Evolutionary conservation across 2,113 vertebrate species (phyloP), one percentile per base, ranked within the genome.

Genomic region (Recurvirostra avosetta): DNA sequence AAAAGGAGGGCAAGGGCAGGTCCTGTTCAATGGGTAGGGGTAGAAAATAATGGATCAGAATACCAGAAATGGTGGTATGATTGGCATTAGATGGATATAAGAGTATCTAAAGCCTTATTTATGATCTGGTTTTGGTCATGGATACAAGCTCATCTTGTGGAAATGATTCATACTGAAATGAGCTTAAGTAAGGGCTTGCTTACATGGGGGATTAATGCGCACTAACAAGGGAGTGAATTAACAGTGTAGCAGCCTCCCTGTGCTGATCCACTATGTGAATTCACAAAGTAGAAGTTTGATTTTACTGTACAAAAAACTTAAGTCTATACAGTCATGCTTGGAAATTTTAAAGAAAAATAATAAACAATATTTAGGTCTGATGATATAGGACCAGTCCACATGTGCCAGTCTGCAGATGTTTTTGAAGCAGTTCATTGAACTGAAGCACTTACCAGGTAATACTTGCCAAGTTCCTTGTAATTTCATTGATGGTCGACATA

Each of bases 151-250:
- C 49, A 88, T 90, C 73, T 63, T 87, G 66, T 75, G 53, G 86
- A 94, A 86, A 67, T 56, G 4, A 96, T 77, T 90, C 90, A 59
- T 34, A 59, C 15, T 50, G 19, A 94, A 93, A 95, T 93, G 53
- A 96, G 87, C 91, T 96, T 96, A 91, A 89, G 34, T 19, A 84
- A 94, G 41, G 73, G 45, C 25, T 82, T 91, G 74, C 66, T 95
- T 95, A 75, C 70, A 82, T 3, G 27, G 13, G 21, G 45, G 81
- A 96, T 96, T 93, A 93, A 75, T 41, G 47, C 49, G 34, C 15
- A 30, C 76, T 94, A 89, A 59, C 61, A 41, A 94, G 90, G 30
- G 12, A 91, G n/a, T 59, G 61, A 87, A 92, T 96, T 85, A 92
- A 58, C 52, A 74, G 19, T 36, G 13, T 20, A 75, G 32, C 45